These are phyloP conservation scores for Poeciliopsis turneri DNA, from an alignment of 2,797 vertebrate genomes.

Conservation along the genomic window DNA sequence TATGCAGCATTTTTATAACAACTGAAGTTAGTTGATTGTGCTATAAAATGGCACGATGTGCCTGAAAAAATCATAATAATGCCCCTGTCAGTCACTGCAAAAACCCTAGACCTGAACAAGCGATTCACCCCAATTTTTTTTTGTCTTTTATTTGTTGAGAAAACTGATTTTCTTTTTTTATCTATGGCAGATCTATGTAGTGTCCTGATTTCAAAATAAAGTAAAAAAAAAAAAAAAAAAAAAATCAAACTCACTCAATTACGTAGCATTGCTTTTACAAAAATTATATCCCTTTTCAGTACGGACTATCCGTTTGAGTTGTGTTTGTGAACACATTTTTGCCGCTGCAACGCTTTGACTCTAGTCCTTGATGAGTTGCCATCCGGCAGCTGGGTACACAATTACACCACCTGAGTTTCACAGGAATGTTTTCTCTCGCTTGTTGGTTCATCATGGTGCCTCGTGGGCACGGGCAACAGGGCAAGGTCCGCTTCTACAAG, in stretches of 20 bases:
- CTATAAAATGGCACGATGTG: background rate
- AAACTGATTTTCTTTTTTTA: background rate
- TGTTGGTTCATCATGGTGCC: conserved; percentile 50
- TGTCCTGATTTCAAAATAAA: background rate
- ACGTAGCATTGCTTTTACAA: background rate
- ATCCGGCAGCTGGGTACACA: conserved; percentile 66
- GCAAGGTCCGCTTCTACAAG: conserved; percentile 31
- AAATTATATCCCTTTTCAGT: conserved; percentile 1
- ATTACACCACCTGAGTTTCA: conserved; percentile 72
- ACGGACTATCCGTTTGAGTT: conserved; percentile 18
- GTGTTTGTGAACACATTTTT: conserved; percentile 36
- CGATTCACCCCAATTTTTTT: background rate
- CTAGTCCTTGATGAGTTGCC: conserved; percentile 44
- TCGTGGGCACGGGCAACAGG: conserved; percentile 42
- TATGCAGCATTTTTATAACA: too few species aligned
- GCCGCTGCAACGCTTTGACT: conserved; percentile 48
- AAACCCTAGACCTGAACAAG: background rate
- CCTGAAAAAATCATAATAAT: too few species aligned
- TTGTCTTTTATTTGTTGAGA: background rate
- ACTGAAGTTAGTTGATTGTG: background rate
- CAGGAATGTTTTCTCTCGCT: conserved; percentile 36
- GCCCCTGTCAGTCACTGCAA: too few species aligned
- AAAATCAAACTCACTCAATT: background rate
- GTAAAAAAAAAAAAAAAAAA: too few species aligned
- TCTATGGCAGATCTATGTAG: background rate